Evolutionary conservation across 2,888 invertebrate species (phyloP), one percentile per base, ranked within the genome.

Genomic region (Sphaerophoria taeniata): DNA sequence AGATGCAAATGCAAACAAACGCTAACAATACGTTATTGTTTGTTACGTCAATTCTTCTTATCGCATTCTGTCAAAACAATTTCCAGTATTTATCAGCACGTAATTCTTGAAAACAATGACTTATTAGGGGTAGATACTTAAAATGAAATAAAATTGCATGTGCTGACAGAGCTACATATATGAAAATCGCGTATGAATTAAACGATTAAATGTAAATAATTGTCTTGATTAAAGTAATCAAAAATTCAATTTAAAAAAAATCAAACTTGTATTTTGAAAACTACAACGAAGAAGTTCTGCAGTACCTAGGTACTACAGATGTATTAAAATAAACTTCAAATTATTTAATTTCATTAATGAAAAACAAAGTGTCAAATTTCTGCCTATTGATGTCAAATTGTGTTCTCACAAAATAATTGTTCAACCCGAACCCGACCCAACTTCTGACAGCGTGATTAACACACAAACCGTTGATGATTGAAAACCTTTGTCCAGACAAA

Each of bases 391-490:
- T 61, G 24, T 45, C 12, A 43, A 60, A 56, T 36, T 2, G 6
- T 31, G 9, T 6, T 12, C 24, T 61, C 31, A 5, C 31, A 14
- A 55, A 33, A n/a, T 12, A 11, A 6, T 4, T 4, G 36, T 4
- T 0, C 4, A 6, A 49, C 49, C 11, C 16, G 7, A 63, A 63
- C 6, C 9, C 14, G 7, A 51, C 49, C 16, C 7, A 33, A 63
- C 36, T 36, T 58, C 16, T 72, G 58, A 14, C 16, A 39, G 39
- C 39, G 31, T 58, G 56, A 43, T 45, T 55, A 47, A 55, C 79
- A 79, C 33, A 69, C 79, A 3, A 4, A 16, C 9, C 51, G 36
- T 61, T 36, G 73, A 67, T 79, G 79, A 73, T 69, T 24, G 4
- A 43, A 53, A 14, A 51, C 39, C 60, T 67, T 69, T 67, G 65